These are phyloP conservation scores for Cantharis rufa DNA, from an alignment of 2,888 invertebrate species.

Conservation along the genomic window DNA sequence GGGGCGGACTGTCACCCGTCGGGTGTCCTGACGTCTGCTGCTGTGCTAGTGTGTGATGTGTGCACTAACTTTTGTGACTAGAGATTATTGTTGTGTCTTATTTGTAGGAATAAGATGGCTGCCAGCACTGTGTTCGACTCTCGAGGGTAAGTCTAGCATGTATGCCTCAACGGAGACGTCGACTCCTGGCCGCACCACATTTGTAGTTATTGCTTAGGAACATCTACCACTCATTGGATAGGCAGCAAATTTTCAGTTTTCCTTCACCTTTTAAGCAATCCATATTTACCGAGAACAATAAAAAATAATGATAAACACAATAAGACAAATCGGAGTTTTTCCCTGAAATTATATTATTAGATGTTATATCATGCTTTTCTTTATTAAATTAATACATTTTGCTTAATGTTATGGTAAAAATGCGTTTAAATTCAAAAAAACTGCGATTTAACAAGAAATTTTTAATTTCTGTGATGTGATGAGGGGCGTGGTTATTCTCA, in stretches of 20 bases:
- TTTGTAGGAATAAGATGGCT: slow-evolving; percentile 50
- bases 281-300: not conserved
- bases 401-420: not conserved
- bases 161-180: slow-evolving; percentile 6
- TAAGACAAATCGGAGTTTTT: not conserved
- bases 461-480: slow-evolving; percentile 30
- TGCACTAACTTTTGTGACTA: slow-evolving; percentile 46
- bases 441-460: not conserved
- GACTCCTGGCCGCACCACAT: not conserved
- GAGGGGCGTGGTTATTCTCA: slow-evolving; percentile 46
- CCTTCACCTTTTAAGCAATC: not conserved
- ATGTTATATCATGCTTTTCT: not conserved
- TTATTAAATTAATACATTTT: not conserved
- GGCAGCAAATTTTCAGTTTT: not conserved
- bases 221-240: not conserved
- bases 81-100: slow-evolving; percentile 37
- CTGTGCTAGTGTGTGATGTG: slow-evolving; percentile 46
- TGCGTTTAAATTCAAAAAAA: not conserved
- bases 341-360: not conserved
- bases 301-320: not conserved
- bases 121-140: slow-evolving; percentile 44
- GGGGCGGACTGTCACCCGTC: slow-evolving; percentile 54
- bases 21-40: slow-evolving; percentile 52
- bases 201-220: not conserved
- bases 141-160: slow-evolving; percentile 47